Conservation (phyloP, 2,797 vertebrate species). For the Protonibea diacanthus region DNA sequence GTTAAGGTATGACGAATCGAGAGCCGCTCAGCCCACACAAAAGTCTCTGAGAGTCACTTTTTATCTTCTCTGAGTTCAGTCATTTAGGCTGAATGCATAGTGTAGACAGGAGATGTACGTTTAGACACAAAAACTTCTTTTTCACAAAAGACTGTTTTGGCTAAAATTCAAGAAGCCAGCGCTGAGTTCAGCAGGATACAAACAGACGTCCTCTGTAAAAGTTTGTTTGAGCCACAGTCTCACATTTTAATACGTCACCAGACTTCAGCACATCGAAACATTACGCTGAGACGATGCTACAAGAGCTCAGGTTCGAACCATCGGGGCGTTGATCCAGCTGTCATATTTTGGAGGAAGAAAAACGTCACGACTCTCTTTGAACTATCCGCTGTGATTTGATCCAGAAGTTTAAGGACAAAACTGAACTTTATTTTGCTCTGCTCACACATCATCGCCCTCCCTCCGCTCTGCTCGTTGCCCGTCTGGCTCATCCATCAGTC, state of each 20-base stretch:
- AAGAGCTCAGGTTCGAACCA: no score
- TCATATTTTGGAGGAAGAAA: no score
- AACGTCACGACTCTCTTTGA: not conserved
- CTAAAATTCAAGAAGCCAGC: no score
- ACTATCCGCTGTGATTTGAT: not conserved
- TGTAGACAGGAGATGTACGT: not conserved
- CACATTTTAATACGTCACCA: no score
- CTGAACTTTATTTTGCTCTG: not conserved
- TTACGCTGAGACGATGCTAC: no score
- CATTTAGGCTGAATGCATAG: slow-evolving; percentile 5
- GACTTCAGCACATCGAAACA: no score
- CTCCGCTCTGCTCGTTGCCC: not conserved
- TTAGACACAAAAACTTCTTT: not conserved
- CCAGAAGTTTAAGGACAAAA: not conserved
- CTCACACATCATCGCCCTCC: not conserved
- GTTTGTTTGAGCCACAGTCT: no score
- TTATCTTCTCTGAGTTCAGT: slow-evolving; percentile 36
- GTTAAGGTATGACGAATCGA: slow-evolving; percentile 35
- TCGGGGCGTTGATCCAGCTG: no score
- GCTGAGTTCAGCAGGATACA: no score
- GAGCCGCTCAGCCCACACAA: slow-evolving; percentile 18
- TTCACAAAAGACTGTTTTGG: not conserved
- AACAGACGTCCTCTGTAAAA: no score
- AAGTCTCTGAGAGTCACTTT: slow-evolving; percentile 31
- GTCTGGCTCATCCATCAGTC: not conserved